Conservation (phyloP, 2,797 vertebrate species). For the Poecilia wingei region DNA sequence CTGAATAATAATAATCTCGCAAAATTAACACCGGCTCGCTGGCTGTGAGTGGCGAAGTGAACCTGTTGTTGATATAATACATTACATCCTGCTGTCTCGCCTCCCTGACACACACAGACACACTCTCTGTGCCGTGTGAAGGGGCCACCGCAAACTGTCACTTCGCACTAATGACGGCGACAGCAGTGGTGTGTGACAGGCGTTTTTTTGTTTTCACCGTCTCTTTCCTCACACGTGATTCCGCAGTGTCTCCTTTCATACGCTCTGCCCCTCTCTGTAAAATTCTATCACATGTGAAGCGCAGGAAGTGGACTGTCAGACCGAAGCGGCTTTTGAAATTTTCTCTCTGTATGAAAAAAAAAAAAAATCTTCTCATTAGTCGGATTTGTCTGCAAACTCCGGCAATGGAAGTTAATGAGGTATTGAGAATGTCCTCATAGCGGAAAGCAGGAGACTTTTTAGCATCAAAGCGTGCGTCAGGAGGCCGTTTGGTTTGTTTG, state of each 20-base stretch:
- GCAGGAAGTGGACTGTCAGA: slow-evolving; percentile 62
- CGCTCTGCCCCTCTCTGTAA: slow-evolving; percentile 61
- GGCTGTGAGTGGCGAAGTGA: slow-evolving; percentile 56
- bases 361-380: slow-evolving; percentile 67
- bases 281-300: slow-evolving; percentile 67
- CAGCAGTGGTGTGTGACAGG: slow-evolving; percentile 65
- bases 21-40: slow-evolving; percentile 73
- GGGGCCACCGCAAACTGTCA: slow-evolving; percentile 71
- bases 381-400: slow-evolving; percentile 52
- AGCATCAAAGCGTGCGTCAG: slow-evolving; percentile 65
- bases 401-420: slow-evolving; percentile 67
- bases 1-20: slow-evolving; percentile 76
- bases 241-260: slow-evolving; percentile 41
- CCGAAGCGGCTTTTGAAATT: slow-evolving; percentile 45
- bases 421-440: slow-evolving; percentile 57
- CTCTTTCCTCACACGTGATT: slow-evolving; percentile 60
- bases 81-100: slow-evolving; percentile 64
- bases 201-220: slow-evolving; percentile 47
- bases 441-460: slow-evolving; percentile 52
- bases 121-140: slow-evolving; percentile 48
- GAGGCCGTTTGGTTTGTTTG: slow-evolving; percentile 67
- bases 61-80: slow-evolving; percentile 75
- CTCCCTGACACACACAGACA: slow-evolving; percentile 51
- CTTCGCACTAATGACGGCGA: slow-evolving; percentile 76
- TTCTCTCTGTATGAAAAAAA: slow-evolving; percentile 22